Evolutionary conservation across 2,888 invertebrate species (phyloP).

Genomic region (Bibio marci): DNA sequence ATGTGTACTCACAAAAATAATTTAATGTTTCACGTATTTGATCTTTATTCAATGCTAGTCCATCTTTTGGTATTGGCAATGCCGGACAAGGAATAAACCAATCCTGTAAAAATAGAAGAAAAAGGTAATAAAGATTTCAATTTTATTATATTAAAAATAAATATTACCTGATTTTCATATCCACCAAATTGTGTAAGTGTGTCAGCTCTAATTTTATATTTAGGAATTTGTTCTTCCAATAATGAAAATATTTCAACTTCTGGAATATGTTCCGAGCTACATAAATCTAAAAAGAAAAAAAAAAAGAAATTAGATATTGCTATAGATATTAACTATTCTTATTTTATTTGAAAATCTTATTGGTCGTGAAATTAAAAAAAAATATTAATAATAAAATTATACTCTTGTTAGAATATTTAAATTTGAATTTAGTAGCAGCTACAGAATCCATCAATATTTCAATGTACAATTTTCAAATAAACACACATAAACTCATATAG

Average conservation of each 20-base stretch:
- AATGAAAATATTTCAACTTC: slow-evolving; percentile 94
- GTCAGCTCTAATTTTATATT: slow-evolving; percentile 85
- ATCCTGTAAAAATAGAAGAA: slow-evolving; percentile 40
- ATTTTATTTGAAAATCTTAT: background rate
- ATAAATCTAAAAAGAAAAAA: slow-evolving; percentile 55
- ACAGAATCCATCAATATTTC: no score
- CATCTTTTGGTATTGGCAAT: slow-evolving; percentile 51
- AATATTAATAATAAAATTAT: no score
- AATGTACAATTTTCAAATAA: no score
- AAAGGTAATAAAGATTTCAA: background rate
- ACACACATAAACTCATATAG: no score
- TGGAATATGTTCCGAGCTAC: slow-evolving; percentile 79
- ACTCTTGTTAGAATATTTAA: no score
- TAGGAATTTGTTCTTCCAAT: slow-evolving; percentile 86
- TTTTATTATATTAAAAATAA: background rate
- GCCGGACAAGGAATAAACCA: slow-evolving; percentile 88
- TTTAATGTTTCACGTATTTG: slow-evolving; percentile 92
- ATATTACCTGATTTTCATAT: slow-evolving; percentile 27
- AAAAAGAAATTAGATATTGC: background rate
- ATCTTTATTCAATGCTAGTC: slow-evolving; percentile 74
- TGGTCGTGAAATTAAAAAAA: no score
- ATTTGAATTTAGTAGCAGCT: no score
- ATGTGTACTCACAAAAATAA: slow-evolving; percentile 82
- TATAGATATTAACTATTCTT: background rate
- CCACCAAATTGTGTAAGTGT: slow-evolving; percentile 84